Percentiles rank a stretch among this genome's conserved stretches.
These are phyloP conservation scores for Eupsilia transversa DNA, from an alignment of 2,888 invertebrate species.

Conservation along the genomic window DNA sequence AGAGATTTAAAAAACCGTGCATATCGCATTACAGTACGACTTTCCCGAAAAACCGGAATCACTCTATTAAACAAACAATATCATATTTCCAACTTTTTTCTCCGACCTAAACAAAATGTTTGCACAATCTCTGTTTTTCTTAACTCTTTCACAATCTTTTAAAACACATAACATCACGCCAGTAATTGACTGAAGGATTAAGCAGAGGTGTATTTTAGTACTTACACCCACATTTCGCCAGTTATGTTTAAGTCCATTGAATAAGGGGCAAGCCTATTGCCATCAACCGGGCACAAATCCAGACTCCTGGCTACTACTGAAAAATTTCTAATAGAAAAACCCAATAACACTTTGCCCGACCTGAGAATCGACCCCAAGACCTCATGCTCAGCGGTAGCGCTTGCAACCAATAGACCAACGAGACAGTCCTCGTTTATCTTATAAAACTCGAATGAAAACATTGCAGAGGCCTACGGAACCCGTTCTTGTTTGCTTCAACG, in stretches of 20 bases:
- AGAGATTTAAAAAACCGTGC: neutral
- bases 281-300: neutral
- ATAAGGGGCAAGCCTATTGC: neutral
- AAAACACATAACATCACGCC: neutral
- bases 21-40: neutral
- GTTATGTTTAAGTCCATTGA: too few relatives aligned
- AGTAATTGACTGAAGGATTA: neutral
- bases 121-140: neutral
- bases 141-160: constrained; percentile 11
- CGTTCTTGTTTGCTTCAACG: constrained; percentile 26
- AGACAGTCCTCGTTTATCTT: neutral
- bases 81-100: constrained; percentile 19
- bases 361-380: neutral
- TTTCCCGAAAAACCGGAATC: constrained; percentile 13
- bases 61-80: constrained; percentile 9
- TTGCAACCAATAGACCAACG: neutral
- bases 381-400: too few relatives aligned
- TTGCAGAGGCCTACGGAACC: constrained; percentile 37
- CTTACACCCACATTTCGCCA: too few relatives aligned
- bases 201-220: too few relatives aligned
- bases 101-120: constrained; percentile 16
- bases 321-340: neutral
- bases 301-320: neutral
- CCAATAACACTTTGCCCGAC: neutral
- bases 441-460: constrained; percentile 6